Base-by-base conservation (phyloP, 1,140 invertebrate genomes). In the Stratiolaelaps scimitus region DNA sequence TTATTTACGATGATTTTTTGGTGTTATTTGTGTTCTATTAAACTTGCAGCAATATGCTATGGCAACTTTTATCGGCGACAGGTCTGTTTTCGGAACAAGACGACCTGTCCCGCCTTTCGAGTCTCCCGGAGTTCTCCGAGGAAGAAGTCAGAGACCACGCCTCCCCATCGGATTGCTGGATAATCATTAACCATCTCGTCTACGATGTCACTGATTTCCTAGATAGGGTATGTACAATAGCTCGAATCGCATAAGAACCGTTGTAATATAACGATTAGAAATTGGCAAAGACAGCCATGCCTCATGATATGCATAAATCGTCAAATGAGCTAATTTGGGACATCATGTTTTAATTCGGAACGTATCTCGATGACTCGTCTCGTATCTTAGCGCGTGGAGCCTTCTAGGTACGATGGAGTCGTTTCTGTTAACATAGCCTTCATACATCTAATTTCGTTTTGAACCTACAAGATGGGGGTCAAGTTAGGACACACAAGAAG, bases 201-300 rank as follows among this genome's bases (percentile, higher is more conserved):
- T 60, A 60, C 53, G 53, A 60, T 23, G 34, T 60, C 15, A 60
- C 53, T 26, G 53, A 60, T 15, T 60, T 60, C 10, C 26, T 60
- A 23, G 26, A 60, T 15, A 60, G 26, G 23, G 53, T 60, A 26
- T 15, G 53, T 26, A 15, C 1, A 26, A 0, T 48, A 4, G 47
- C 15, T 48, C 15, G 47, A 15, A 4, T 4, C 4, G 15, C 4
- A 48, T 6, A 48, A 15, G 15, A 48, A n/a, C n/a, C 44, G 44
- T 45, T n/a, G 44, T n/a, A n/a, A n/a, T n/a, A n/a, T n/a, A n/a
- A n/a, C n/a, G n/a, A n/a, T n/a, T n/a, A n/a, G n/a, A n/a, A n/a
- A n/a, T n/a, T n/a, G n/a, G n/a, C n/a, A n/a, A n/a, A n/a, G n/a
- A n/a, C n/a, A 45, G 13, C 44, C 13, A n/a, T n/a, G 13, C n/a